Base-by-base conservation (phyloP, 2,888 invertebrate genomes). In the Hyles lineata region DNA sequence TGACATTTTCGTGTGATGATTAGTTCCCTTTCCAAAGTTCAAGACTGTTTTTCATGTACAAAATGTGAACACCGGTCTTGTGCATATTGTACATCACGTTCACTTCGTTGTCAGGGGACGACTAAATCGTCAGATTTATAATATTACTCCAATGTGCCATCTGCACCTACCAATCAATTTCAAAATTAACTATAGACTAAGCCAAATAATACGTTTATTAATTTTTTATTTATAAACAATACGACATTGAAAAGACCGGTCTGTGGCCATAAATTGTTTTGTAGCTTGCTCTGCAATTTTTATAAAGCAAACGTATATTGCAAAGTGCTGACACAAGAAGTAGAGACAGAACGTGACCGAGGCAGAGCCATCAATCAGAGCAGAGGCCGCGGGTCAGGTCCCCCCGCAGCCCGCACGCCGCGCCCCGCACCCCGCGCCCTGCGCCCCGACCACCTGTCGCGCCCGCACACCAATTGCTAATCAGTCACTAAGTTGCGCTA, bases 401-500 rank as follows among this genome's bases (percentile, higher is more conserved):
- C 80, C 78, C 78, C 67, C 11, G n/a, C n/a, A n/a, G n/a, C 52
- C 17, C 52, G 52, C 52, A 52, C 1, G 17, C 55, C n/a, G 55
- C 55, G n/a, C n/a, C 7, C 55, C 19, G 55, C 55, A 15, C 76
- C 74, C 79, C 79, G 52, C 71, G 25, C 83, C 67, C 61, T 81
- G 82, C 82, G 77, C 86, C 87, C 88, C 90, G 89, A 90, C 92
- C 90, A 92, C 93, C 93, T 93, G 93, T 92, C 93, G 94, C 92
- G 87, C 87, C 88, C 86, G 87, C 86, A 85, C 88, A 90, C 87
- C 90, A 90, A 91, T 90, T 90, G 92, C 94, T 93, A 93, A 93
- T 93, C 94, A 94, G 93, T 93, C 93, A 93, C 92, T 92, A 92
- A 92, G 91, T 90, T 90, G 88, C 89, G 87, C 90, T 88, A 92